A percentile compares a stretch with the other conserved stretches of the same genome.
phyloP scores from a whole-genome alignment of 1,140 invertebrate genomes.

The Lucilia cuprina region DNA sequence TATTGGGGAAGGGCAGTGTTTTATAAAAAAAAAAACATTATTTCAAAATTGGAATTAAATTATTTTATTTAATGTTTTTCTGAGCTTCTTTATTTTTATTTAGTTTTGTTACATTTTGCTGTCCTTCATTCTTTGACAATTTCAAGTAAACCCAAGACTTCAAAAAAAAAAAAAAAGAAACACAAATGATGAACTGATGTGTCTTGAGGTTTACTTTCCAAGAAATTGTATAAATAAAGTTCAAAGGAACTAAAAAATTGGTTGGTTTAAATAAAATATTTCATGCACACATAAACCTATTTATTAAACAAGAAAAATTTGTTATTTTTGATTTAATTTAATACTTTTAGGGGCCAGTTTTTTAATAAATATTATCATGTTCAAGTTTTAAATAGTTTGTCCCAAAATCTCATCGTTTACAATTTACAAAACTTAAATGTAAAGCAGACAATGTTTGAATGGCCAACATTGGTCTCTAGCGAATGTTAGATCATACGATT shows the following conservation, averaged over 20 bases:
- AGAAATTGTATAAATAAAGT: background rate
- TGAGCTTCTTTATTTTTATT: background rate
- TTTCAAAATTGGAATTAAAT: slow-evolving; percentile 1
- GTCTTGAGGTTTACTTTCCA: background rate
- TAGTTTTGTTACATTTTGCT: background rate
- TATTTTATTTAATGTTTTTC: background rate
- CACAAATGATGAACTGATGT: background rate
- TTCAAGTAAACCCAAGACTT: background rate
- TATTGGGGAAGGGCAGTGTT: background rate
- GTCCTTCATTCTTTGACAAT: background rate
- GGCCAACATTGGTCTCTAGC: too few relatives aligned
- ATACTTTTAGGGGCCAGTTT: background rate
- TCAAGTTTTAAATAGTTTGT: too few relatives aligned
- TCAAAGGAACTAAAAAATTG: background rate
- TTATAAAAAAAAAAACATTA: background rate
- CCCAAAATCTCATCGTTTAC: too few relatives aligned
- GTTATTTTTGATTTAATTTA: too few relatives aligned
- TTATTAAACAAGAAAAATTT: background rate
- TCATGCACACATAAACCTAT: background rate
- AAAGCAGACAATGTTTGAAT: too few relatives aligned
- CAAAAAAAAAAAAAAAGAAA: too few relatives aligned
- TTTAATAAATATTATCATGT: background rate
- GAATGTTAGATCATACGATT: too few relatives aligned
- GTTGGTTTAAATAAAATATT: background rate
- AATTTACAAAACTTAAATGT: too few relatives aligned